Evolutionary conservation across 1,140 invertebrate species (phyloP), one percentile per base, ranked within the genome.

Genomic region (Cydia fagiglandana): DNA sequence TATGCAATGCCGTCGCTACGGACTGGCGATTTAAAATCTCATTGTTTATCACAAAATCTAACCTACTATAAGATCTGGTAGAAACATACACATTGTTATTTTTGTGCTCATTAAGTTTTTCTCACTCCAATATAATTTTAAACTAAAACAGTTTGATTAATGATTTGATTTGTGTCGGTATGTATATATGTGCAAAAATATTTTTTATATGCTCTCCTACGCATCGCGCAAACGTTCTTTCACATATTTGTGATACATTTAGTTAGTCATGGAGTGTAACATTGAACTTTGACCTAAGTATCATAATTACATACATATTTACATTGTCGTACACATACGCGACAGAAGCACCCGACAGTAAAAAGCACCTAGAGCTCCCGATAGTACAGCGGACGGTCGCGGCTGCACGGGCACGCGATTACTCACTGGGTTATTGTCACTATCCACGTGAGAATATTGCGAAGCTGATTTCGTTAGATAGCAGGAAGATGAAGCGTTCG

Each of bases 321-420:
- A 91, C 91, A 92, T 86, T 84, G 85, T 88, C 82, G 83, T 89
- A 90, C 86, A 89, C 88, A 79, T 86, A 90, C 86, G 86, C 88
- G 86, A 89, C 86, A 91, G 86, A 92, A 92, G 91, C 91, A 92
- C 91, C 91, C 85, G 88, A 92, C 88, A 91, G 86, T 90, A 89
- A 90, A 88, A 91, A 92, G 91, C 91, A 92, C 91, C 90, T 91
- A 90, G 81, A 87, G 88, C 90, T 92, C 87, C 84, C 88, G 81
- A 89, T 90, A 91, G 88, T 89, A 89, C 85, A 91, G 89, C 88
- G 87, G 88, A 90, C 84, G 77, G 83, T 80, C 83, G 81, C 82
- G 78, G 83, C 82, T 84, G 84, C 81, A 10, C 56, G 17, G 84
- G 83, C 20, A 50, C 87, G 86, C 84, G 84, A 80, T 80, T 81